Conservation (phyloP, 2,797 vertebrate species). For the Thalassophryne amazonica region DNA sequence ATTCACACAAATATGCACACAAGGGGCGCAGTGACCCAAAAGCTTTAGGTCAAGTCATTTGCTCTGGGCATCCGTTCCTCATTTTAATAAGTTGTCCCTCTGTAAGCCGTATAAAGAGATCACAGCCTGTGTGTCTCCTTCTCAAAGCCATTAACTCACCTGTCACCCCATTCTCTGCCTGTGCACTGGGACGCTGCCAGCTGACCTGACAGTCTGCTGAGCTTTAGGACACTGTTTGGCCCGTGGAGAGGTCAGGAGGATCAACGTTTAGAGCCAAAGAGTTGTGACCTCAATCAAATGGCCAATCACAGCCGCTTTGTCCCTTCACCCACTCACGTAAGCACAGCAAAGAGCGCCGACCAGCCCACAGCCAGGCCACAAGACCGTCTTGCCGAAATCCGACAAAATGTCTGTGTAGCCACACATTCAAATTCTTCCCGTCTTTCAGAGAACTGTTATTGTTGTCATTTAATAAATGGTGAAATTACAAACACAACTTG, state of each 20-base stretch:
- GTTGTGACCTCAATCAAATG: constrained; percentile 70
- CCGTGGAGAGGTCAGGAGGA: constrained; percentile 37
- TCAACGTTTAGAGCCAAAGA: constrained; percentile 25
- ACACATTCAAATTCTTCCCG: too few relatives aligned
- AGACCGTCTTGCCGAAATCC: too few relatives aligned
- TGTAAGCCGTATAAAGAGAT: constrained; percentile 70
- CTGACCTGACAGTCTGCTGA: constrained; percentile 43
- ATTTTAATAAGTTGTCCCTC: constrained; percentile 78
- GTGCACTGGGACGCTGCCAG: constrained; percentile 14
- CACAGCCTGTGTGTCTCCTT: constrained; percentile 59
- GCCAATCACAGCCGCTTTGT: constrained; percentile 50
- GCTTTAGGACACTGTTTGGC: constrained; percentile 30
- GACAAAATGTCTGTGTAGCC: too few relatives aligned
- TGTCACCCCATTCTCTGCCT: constrained; percentile 40
- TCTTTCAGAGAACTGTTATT: too few relatives aligned
- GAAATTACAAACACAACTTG: too few relatives aligned
- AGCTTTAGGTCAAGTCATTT: constrained; percentile 85
- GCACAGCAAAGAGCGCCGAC: constrained; percentile 35
- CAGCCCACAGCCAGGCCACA: too few relatives aligned
- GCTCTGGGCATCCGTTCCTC: constrained; percentile 74
- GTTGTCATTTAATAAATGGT: too few relatives aligned
- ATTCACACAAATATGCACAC: background rate
- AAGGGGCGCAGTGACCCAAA: constrained; percentile 66
- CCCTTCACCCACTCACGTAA: constrained; percentile 44
- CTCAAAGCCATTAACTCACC: constrained; percentile 66